Conservation (phyloP, 2,113 vertebrate genomes). For the Garra rufa region DNA sequence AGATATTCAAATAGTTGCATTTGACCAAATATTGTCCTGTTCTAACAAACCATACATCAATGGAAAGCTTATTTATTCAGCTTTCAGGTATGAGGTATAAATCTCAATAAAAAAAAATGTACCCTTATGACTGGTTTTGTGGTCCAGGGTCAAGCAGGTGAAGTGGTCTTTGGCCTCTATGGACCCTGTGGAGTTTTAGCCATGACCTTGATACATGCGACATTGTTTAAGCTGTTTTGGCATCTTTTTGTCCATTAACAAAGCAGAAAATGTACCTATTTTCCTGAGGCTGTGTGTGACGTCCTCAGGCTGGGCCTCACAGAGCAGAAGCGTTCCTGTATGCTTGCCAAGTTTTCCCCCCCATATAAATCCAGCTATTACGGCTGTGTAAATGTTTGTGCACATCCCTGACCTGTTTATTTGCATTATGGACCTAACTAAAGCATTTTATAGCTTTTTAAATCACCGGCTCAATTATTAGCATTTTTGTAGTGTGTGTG, state of each 20-base stretch:
- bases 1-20: too few species aligned
- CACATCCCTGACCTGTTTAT: conserved; percentile 35
- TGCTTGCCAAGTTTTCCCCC: neutral
- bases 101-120: too few species aligned
- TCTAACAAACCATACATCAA: too few species aligned
- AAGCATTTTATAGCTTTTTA: conserved; percentile 42
- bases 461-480: neutral
- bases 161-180: neutral
- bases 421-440: conserved; percentile 34
- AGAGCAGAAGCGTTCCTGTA: neutral
- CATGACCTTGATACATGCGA: neutral
- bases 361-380: conserved; percentile 17
- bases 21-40: too few species aligned
- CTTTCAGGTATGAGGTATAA: too few species aligned
- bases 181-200: neutral
- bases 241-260: neutral
- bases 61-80: too few species aligned
- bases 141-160: too few species aligned
- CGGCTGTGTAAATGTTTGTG: conserved; percentile 20
- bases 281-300: neutral
- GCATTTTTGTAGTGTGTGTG: conserved; percentile 25
- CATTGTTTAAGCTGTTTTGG: neutral
- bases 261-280: neutral
- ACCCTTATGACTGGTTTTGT: too few species aligned
- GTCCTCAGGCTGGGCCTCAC: conserved; percentile 9